Evolutionary conservation across 1,140 invertebrate species (phyloP).

Genomic region (Cyclina sinensis): DNA sequence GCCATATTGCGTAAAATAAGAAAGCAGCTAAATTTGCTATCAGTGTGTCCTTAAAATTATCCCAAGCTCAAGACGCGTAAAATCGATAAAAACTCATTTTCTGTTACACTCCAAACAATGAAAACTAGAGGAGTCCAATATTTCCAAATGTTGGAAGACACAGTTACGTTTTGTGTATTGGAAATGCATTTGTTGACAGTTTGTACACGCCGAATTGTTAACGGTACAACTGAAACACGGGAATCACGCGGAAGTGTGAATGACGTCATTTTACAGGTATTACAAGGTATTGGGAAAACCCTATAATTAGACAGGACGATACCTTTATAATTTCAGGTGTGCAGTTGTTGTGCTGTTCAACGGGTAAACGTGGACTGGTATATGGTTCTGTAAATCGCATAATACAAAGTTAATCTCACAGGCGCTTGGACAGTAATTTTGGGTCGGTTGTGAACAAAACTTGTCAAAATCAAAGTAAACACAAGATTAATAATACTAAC

Average conservation of each 20-base stretch:
- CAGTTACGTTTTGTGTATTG: constrained; percentile 39
- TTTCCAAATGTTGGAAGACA: constrained; percentile 1
- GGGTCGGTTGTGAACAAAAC: too few species aligned
- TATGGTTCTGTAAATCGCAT: too few species aligned
- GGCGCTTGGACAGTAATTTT: too few species aligned
- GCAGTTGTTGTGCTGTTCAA: too few species aligned
- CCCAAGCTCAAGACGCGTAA: constrained; percentile 1
- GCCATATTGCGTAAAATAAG: constrained; percentile 64
- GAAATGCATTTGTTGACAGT: constrained; percentile 48
- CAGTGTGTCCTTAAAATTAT: neutral
- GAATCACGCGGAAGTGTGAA: constrained; percentile 63
- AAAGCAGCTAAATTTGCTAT: constrained; percentile 34
- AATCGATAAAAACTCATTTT: constrained; percentile 66
- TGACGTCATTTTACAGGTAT: constrained; percentile 64
- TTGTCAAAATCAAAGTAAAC: too few species aligned
- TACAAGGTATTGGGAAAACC: constrained; percentile 46
- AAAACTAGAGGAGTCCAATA: constrained; percentile 6
- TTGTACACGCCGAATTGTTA: constrained; percentile 20
- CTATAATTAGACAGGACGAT: neutral
- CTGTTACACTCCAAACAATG: neutral
- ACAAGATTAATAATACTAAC: too few species aligned
- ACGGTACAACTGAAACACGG: constrained; percentile 53
- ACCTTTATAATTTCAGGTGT: neutral
- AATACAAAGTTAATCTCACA: too few species aligned
- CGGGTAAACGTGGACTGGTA: too few species aligned